Percentiles rank a stretch among this genome's conserved stretches.
These are phyloP conservation scores for Columba janthina DNA, from an alignment of 2,113 vertebrate genomes.

Conservation along the genomic window DNA sequence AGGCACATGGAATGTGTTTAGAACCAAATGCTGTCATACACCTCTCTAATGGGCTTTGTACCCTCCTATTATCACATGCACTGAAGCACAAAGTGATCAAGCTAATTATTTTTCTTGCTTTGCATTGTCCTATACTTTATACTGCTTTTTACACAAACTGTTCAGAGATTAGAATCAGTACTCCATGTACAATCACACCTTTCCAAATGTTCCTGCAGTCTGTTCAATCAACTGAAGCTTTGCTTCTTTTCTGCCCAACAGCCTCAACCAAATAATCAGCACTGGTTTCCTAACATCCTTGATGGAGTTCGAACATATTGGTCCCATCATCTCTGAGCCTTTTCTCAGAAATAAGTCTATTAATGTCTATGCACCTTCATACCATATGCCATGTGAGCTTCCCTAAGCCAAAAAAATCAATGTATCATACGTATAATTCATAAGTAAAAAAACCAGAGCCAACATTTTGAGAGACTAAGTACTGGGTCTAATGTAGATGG, in stretches of 20 bases:
- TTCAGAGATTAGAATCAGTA: neutral
- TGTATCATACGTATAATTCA: neutral
- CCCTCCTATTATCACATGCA: neutral
- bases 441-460: neutral
- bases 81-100: neutral
- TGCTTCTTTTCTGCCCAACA: neutral
- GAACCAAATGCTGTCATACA: neutral
- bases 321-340: neutral
- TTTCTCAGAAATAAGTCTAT: neutral
- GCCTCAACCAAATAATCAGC: neutral
- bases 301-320: neutral
- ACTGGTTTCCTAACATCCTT: neutral
- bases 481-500: neutral
- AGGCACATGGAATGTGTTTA: neutral
- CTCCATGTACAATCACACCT: neutral
- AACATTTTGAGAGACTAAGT: neutral
- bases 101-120: conserved; percentile 15
- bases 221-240: neutral
- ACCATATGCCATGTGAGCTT: neutral
- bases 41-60: neutral
- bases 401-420: neutral
- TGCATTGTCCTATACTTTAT: neutral
- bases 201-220: neutral
- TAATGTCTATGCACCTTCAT: neutral
- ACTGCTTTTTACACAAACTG: neutral